Evolutionary conservation across 2,113 vertebrate species (phyloP), one percentile per base, ranked within the genome.

Genomic region (Myiozetetes cayanensis): DNA sequence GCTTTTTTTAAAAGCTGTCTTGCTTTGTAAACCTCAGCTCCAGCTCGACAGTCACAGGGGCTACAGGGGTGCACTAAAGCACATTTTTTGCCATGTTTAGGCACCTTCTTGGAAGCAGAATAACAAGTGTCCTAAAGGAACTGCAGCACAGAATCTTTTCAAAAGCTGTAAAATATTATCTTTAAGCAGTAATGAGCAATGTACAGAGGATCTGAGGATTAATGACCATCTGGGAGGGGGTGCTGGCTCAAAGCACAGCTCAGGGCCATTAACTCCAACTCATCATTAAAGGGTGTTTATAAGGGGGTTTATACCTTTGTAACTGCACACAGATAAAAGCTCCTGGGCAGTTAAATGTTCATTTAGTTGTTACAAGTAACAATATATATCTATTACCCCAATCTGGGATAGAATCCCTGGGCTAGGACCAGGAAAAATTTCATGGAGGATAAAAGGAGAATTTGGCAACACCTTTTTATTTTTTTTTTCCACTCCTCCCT

Each of bases 401-500:
- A 31, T 91, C 70, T 10, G 12, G 33, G 35, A 6, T 10, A 8
- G 12, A 43, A 21, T 43, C 14, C 24, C 37, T 55, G 10, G 46
- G 23, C 23, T 77, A 39, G 15, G 35, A 49, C 14, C 10, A 47
- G 9, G 1, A 53, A 41, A 53, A 68, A 0, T 1, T 20, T 61
- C 19, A 24, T 10, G 7, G 9, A 72, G 5, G 4, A 12, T 6
- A 33, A 50, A 59, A 52, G 30, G 7, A 39, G 12, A 43, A 43
- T 27, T 41, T 70, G 31, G 19, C 2, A 56, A 79, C 0, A 4
- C 2, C 1, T 35, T 43, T 24, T 18, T 39, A 19, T 3, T 5
- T 8, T 7, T 5, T 4, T 9, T 4, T 2, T 2, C 14, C 5
- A 0, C 17, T 74, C 50, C 21, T 27, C 7, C 19, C 15, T 19